Percentiles rank a stretch among this genome's conserved stretches.
phyloP scores from a whole-genome alignment of 2,113 vertebrate genomes.

The Emydocephalus ijimae region DNA sequence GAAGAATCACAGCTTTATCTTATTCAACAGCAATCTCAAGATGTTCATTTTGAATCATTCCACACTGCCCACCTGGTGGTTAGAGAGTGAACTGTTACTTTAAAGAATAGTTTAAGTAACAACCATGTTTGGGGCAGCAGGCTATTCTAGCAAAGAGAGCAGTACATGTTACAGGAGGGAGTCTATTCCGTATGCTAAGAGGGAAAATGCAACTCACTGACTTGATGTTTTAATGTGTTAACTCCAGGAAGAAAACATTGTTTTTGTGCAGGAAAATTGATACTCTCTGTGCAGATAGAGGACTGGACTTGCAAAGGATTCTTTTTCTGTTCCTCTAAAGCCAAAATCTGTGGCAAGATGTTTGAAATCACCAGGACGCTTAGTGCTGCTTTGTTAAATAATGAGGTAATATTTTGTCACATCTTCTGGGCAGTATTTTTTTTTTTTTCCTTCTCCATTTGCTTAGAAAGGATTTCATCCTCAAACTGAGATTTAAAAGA shows the following conservation, averaged over 20 bases:
- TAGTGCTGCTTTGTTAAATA: conserved; percentile 99
- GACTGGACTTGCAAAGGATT: conserved; percentile 76
- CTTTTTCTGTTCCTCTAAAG: conserved; percentile 78
- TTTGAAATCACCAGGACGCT: conserved; percentile 99
- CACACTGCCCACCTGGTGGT: conserved; percentile 97
- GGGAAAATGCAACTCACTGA: conserved; percentile 84
- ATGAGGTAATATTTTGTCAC: conserved; percentile 94
- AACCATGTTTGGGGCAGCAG: conserved; percentile 99
- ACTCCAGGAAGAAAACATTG: conserved; percentile 96
- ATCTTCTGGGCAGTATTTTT: conserved; percentile 76
- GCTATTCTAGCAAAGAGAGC: conserved; percentile 96
- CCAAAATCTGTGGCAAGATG: conserved; percentile 91
- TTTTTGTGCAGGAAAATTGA: conserved; percentile 82
- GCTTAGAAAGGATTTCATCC: conserved; percentile 66
- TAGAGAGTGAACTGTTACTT: conserved; percentile 93
- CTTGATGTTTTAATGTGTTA: conserved; percentile 96
- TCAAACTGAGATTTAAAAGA: conserved; percentile 48
- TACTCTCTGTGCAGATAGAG: conserved; percentile 79
- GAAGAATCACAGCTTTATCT: conserved; percentile 54
- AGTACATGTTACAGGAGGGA: conserved; percentile 94
- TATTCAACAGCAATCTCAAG: conserved; percentile 66
- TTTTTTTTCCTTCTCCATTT: conserved; percentile 55
- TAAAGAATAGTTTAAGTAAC: conserved; percentile 98
- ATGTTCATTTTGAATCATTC: conserved; percentile 72
- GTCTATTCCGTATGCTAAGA: conserved; percentile 93